phyloP scores from a whole-genome alignment of 2,797 vertebrate species.

The Amblyopsis hoosieri region DNA sequence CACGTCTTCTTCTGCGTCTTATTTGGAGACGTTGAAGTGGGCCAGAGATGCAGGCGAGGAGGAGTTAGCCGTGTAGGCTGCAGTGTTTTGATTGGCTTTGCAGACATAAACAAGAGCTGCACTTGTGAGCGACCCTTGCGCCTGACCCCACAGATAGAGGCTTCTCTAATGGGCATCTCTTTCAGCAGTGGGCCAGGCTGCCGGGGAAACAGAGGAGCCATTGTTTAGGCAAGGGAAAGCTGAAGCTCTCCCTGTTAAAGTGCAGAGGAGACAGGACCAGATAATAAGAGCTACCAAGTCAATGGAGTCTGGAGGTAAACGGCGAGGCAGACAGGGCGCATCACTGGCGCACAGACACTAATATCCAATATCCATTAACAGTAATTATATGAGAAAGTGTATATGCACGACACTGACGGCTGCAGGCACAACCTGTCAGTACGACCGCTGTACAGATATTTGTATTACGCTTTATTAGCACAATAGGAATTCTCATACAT shows the following conservation, averaged over 20 bases:
- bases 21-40: neutral
- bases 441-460: constrained; percentile 45
- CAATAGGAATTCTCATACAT: constrained; percentile 27
- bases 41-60: constrained; percentile 36
- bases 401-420: constrained; percentile 11
- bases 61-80: constrained; percentile 69
- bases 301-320: constrained; percentile 38
- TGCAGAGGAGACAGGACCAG: constrained; percentile 62
- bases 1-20: constrained; percentile 33
- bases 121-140: constrained; percentile 77
- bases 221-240: constrained; percentile 75
- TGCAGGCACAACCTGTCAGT: constrained; percentile 13
- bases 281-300: constrained; percentile 31
- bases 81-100: constrained; percentile 79
- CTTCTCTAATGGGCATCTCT: constrained; percentile 84
- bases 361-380: neutral
- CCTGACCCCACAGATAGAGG: constrained; percentile 82
- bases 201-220: constrained; percentile 75
- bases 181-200: constrained; percentile 69
- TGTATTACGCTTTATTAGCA: constrained; percentile 38
- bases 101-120: constrained; percentile 83
- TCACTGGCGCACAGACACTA: neutral
- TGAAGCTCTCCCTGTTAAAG: constrained; percentile 73
- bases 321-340: constrained; percentile 19
- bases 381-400: neutral